Percentiles rank a stretch among this genome's conserved stretches.
These are phyloP conservation scores for Ichneumoninae sp. DNA, from an alignment of 2,888 invertebrate species.

Conservation along the genomic window DNA sequence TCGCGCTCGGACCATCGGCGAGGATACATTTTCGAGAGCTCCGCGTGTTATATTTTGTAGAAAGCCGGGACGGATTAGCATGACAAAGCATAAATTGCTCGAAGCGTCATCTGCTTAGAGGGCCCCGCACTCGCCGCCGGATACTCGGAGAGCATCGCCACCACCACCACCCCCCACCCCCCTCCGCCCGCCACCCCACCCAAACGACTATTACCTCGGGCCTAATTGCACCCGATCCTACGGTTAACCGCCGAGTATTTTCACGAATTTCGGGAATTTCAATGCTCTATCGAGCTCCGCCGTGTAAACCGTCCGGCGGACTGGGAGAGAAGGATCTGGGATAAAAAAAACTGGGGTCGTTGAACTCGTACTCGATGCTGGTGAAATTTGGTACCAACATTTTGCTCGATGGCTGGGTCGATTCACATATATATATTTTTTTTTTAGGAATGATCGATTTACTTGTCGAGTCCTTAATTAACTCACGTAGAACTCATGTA, in stretches of 20 bases:
- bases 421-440: too few relatives aligned
- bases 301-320: background rate
- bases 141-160: constrained; percentile 29
- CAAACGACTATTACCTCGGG: constrained; percentile 14
- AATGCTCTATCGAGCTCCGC: too few relatives aligned
- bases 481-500: too few relatives aligned
- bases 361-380: background rate
- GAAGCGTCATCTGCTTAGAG: constrained; percentile 64
- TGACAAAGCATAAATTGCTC: constrained; percentile 76
- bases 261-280: background rate
- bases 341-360: background rate
- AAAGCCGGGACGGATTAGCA: constrained; percentile 71
- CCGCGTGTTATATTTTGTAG: constrained; percentile 34
- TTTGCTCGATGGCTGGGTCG: background rate
- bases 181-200: background rate
- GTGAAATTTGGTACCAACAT: background rate
- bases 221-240: constrained; percentile 53
- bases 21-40: background rate
- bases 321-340: background rate
- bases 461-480: too few relatives aligned
- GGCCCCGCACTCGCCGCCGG: constrained; percentile 1
- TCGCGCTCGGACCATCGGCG: background rate
- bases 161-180: background rate
- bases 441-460: background rate
- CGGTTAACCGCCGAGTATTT: constrained; percentile 7